Percentiles rank a stretch among this genome's conserved stretches.
Evolutionary conservation across 2,888 invertebrate species (phyloP).

Genomic region (Nomada ruficornis): DNA sequence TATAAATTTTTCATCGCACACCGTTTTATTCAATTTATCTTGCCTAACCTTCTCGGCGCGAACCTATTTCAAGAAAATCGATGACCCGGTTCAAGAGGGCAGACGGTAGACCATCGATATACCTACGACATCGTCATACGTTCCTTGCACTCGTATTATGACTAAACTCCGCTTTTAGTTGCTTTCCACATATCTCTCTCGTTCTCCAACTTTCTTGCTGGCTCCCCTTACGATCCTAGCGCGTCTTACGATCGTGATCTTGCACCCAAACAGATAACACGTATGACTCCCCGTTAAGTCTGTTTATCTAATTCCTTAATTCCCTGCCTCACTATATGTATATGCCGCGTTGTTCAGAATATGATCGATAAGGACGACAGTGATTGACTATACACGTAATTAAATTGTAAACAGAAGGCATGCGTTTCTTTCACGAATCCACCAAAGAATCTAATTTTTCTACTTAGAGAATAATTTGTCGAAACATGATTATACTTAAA

Average conservation of each 20-base stretch:
- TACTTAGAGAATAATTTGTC: no score
- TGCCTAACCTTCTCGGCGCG: conserved; percentile 54
- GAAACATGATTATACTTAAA: no score
- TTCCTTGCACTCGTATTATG: conserved; percentile 46
- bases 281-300: not conserved
- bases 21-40: conserved; percentile 62
- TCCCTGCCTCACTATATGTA: not conserved
- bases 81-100: conserved; percentile 71
- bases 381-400: no score
- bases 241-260: conserved; percentile 12
- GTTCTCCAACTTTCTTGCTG: conserved; percentile 1
- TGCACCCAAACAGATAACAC: conserved; percentile 10
- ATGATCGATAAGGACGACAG: conserved; percentile 11
- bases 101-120: conserved; percentile 61
- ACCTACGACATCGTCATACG: conserved; percentile 52
- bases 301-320: conserved; percentile 1
- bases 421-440: no score
- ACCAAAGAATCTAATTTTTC: no score
- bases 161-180: conserved; percentile 26
- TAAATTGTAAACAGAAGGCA: no score
- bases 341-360: not conserved
- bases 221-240: not conserved
- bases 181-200: conserved; percentile 8
- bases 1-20: conserved; percentile 11
- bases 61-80: conserved; percentile 74